Percentiles rank a stretch among this genome's conserved stretches.
Evolutionary conservation across 2,888 invertebrate species (phyloP).

Genomic region (Polylopha cassiicola): DNA sequence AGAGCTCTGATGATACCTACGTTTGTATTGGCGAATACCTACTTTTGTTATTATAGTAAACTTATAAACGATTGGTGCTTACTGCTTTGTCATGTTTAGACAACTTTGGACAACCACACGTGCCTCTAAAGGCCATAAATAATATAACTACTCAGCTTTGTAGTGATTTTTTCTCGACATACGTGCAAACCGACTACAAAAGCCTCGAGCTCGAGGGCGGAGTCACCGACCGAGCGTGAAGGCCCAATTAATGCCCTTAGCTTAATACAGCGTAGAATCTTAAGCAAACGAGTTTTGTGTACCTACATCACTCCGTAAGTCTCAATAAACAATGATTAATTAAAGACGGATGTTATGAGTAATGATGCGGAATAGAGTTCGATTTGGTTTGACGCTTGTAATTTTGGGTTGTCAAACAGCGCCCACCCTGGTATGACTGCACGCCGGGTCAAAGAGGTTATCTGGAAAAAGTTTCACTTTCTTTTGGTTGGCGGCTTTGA

Average conservation of each 20-base stretch:
- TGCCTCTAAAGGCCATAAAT: too few relatives aligned
- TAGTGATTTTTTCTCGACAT: constrained; percentile 40
- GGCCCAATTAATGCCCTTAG: constrained; percentile 43
- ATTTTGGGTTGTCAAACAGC: constrained; percentile 20
- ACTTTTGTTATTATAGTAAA: too few relatives aligned
- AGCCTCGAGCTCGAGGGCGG: constrained; percentile 47
- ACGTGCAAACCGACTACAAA: constrained; percentile 37
- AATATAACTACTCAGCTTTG: constrained; percentile 47
- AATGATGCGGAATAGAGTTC: constrained; percentile 12
- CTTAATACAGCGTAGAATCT: constrained; percentile 24
- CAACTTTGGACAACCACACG: too few relatives aligned
- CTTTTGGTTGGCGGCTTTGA: constrained; percentile 49
- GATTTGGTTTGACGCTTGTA: constrained; percentile 11
- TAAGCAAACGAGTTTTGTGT: constrained; percentile 21
- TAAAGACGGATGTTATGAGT: constrained; percentile 4
- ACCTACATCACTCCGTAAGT: constrained; percentile 4
- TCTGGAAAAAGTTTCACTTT: constrained; percentile 63
- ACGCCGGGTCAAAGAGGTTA: constrained; percentile 33
- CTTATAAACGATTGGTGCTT: too few relatives aligned
- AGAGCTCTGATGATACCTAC: too few relatives aligned
- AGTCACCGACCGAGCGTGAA: constrained; percentile 50
- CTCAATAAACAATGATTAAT: constrained; percentile 13
- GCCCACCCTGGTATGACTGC: constrained; percentile 29
- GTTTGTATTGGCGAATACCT: too few relatives aligned
- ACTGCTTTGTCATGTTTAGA: too few relatives aligned